Percentiles rank a stretch among this genome's conserved stretches.
Conservation (phyloP, 2,797 vertebrate genomes). For the Crax fasciolata region DNA sequence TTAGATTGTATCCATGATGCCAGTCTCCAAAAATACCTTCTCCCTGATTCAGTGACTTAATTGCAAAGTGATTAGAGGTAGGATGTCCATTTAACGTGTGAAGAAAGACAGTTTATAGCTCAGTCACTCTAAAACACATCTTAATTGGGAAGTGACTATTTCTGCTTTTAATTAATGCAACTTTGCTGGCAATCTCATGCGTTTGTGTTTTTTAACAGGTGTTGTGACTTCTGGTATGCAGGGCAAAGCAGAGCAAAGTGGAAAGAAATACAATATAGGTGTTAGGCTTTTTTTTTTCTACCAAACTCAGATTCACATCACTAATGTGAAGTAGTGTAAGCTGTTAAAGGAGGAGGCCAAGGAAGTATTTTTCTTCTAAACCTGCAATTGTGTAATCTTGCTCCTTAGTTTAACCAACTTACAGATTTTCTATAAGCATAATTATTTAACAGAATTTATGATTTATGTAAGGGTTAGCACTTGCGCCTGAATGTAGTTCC, state of each 20-base stretch:
- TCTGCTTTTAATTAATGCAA: neutral
- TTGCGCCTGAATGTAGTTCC: neutral
- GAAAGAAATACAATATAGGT: neutral
- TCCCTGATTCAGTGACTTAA: constrained; percentile 62
- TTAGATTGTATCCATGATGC: constrained; percentile 21
- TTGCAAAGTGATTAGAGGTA: constrained; percentile 58
- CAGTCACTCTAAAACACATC: constrained; percentile 53
- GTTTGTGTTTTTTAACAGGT: neutral
- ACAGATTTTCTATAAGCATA: neutral
- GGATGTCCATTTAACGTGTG: constrained; percentile 49
- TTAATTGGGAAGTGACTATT: constrained; percentile 63
- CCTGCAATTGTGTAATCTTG: neutral
- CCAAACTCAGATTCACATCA: neutral
- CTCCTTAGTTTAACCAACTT: neutral
- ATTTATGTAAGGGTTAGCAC: neutral
- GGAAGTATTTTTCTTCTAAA: neutral
- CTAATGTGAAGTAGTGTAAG: neutral
- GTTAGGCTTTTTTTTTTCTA: neutral
- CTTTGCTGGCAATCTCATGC: neutral
- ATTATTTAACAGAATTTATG: neutral
- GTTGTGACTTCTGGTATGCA: neutral
- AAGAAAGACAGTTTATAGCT: constrained; percentile 61
- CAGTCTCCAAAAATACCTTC: constrained; percentile 48
- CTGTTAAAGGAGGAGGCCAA: neutral
- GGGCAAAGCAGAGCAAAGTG: neutral